These are phyloP conservation scores for Turritopsis dohrnii DNA, from an alignment of 30 jellyfish, hydroid and myxozoan species.

Conservation along the genomic window DNA sequence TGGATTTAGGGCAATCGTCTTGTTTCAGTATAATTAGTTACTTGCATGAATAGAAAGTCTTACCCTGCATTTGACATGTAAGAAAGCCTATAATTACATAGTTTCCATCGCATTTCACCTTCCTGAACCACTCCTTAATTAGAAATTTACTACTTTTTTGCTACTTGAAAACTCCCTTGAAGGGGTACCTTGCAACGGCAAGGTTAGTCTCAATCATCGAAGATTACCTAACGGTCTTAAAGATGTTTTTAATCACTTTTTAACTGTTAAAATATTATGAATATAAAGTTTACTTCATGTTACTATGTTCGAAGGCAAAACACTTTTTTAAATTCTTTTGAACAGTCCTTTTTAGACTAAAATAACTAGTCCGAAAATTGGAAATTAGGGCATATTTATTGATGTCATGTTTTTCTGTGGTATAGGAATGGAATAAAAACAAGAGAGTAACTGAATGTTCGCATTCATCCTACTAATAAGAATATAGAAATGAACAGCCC, in stretches of 20 bases:
- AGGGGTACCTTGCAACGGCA: background rate
- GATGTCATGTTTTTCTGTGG: background rate
- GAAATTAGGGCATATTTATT: background rate
- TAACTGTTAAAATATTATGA: background rate
- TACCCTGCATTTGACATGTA: background rate
- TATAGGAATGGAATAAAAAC: background rate
- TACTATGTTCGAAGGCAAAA: background rate
- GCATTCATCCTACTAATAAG: background rate
- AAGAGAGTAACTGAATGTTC: background rate
- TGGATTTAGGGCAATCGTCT: background rate
- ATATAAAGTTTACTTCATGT: background rate
- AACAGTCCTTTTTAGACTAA: background rate
- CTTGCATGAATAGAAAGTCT: background rate
- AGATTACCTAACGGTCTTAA: background rate
- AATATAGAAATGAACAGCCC: background rate
- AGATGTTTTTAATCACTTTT: background rate
- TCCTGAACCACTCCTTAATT: background rate
- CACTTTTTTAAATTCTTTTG: background rate
- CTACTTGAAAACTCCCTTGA: background rate
- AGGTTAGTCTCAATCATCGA: background rate
- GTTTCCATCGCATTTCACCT: background rate
- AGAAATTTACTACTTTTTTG: background rate
- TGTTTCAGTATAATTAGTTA: background rate
- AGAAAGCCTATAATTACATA: background rate
- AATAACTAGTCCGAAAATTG: background rate